A percentile compares a stretch with the other conserved stretches of the same genome.
These are phyloP conservation scores for Pimpla rufipes DNA, from an alignment of 2,888 invertebrate species.

Conservation along the genomic window DNA sequence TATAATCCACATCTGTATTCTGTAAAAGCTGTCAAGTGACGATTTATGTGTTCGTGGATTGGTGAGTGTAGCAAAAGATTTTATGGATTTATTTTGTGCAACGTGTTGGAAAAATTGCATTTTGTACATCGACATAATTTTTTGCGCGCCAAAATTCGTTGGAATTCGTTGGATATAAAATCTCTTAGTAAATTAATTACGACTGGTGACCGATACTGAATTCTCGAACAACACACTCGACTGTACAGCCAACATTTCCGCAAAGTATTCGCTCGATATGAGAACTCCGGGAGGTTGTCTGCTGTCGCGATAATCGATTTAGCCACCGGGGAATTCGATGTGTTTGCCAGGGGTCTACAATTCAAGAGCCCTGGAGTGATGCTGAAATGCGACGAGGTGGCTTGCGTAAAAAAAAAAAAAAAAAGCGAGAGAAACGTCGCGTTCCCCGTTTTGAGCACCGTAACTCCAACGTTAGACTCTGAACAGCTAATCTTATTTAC, in stretches of 20 bases:
- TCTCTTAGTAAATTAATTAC: no score
- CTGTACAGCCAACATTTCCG: constrained; percentile 21
- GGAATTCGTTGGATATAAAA: no score
- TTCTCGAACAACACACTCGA: neutral
- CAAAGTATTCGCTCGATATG: constrained; percentile 31
- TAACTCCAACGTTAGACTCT: constrained; percentile 6
- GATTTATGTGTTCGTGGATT: neutral
- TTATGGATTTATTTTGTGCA: no score
- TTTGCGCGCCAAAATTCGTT: no score
- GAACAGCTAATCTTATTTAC: constrained; percentile 66
- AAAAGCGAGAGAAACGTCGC: constrained; percentile 42
- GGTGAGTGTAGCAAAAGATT: no score
- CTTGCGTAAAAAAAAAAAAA: no score
- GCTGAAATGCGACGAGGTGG: constrained; percentile 26
- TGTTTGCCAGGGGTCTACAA: constrained; percentile 58
- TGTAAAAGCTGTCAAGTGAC: neutral
- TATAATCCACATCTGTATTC: neutral
- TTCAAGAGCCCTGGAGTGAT: constrained; percentile 21
- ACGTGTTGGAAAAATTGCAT: no score
- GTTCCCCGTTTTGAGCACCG: constrained; percentile 38
- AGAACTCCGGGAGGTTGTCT: constrained; percentile 40
- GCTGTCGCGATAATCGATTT: constrained; percentile 53
- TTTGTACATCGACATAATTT: no score
- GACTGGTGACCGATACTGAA: no score
- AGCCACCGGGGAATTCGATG: constrained; percentile 61